Evolutionary conservation across 1,140 invertebrate species (phyloP).

Genomic region (Eriosoma lanigerum): DNA sequence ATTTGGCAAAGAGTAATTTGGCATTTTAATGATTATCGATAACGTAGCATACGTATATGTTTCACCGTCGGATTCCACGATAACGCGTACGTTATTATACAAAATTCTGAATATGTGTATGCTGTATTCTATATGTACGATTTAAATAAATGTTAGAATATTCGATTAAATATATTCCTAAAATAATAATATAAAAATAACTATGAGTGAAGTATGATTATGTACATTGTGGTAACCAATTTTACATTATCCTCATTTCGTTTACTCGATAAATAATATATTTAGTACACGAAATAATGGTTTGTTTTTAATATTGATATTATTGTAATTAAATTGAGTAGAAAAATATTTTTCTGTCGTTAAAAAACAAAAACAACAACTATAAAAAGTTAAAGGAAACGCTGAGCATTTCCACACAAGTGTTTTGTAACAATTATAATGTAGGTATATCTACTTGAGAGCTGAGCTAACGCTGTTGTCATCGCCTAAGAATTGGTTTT

Average conservation of each 20-base stretch:
- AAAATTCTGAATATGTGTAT: no score
- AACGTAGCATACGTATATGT: background rate
- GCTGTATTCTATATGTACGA: background rate
- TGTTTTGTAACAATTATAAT: background rate
- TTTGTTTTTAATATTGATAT: background rate
- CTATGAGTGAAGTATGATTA: background rate
- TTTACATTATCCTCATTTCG: background rate
- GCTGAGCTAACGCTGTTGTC: background rate
- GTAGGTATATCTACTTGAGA: no score
- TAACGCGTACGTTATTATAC: background rate
- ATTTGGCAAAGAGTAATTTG: slow-evolving; percentile 38
- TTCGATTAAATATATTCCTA: background rate
- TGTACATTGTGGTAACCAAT: no score
- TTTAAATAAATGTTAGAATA: background rate
- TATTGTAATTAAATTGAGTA: slow-evolving; percentile 13
- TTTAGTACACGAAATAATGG: background rate
- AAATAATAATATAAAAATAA: background rate
- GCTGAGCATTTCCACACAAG: background rate
- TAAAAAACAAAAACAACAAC: slow-evolving; percentile 2
- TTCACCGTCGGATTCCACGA: background rate
- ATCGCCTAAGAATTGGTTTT: background rate
- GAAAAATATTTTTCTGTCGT: background rate
- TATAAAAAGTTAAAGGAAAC: background rate
- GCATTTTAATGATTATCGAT: background rate
- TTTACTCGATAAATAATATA: background rate